phyloP scores from a whole-genome alignment of 35 echinoderm and acorn worm species.

The Lytechinus pictus region DNA sequence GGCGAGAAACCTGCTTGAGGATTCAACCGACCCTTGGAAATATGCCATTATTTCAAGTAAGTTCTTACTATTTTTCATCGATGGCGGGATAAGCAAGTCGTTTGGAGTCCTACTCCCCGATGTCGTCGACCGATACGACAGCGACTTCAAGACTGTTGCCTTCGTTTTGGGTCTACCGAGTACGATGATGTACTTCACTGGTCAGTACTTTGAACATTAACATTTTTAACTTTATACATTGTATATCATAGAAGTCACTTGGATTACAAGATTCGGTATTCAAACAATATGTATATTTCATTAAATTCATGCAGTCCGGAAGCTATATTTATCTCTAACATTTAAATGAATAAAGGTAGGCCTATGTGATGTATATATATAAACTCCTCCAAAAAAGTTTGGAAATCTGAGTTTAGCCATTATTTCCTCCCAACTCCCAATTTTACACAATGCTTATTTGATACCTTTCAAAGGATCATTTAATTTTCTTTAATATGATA shows the following conservation, averaged over 20 bases:
- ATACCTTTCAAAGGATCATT: too few species aligned
- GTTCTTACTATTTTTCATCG: background rate
- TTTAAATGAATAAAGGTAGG: too few species aligned
- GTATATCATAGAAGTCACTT: background rate
- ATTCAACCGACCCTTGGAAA: conserved; percentile 19
- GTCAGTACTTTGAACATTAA: background rate
- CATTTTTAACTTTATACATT: too few species aligned
- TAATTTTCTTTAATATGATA: too few species aligned
- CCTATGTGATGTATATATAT: too few species aligned
- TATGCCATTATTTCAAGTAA: background rate
- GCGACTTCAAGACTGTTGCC: background rate
- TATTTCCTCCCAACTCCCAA: too few species aligned
- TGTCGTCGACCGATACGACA: background rate
- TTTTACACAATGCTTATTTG: too few species aligned
- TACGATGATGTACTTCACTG: background rate
- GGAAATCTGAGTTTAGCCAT: too few species aligned
- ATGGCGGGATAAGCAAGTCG: background rate
- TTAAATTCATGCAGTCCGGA: too few species aligned
- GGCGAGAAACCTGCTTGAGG: background rate
- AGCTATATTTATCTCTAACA: too few species aligned
- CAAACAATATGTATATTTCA: too few species aligned
- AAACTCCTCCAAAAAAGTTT: too few species aligned
- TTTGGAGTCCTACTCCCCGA: conserved; percentile 3
- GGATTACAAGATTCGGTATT: background rate
- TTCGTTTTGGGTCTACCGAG: background rate